A percentile compares a stretch with the other conserved stretches of the same genome.
Conservation (phyloP, 2,113 vertebrate species). For the Nothocercus julius region DNA sequence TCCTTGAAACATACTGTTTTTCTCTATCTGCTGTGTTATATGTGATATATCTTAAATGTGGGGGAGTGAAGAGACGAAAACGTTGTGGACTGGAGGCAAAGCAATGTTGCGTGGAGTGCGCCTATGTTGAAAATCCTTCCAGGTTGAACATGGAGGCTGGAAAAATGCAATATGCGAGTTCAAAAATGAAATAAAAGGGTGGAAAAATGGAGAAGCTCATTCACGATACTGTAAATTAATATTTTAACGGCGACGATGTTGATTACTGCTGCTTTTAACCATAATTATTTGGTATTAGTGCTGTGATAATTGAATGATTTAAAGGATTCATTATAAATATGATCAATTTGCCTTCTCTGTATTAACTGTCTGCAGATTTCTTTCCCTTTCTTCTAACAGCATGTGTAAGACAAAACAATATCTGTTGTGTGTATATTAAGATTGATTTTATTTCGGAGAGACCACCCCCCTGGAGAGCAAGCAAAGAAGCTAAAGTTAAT, state of each 20-base stretch:
- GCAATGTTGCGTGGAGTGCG: not conserved
- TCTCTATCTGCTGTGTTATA: not conserved
- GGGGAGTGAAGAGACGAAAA: too few species aligned
- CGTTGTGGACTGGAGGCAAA: not conserved
- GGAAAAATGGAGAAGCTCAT: not conserved
- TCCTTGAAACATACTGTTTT: not conserved
- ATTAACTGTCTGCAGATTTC: slow-evolving; percentile 53
- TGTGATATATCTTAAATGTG: not conserved
- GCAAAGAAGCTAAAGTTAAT: slow-evolving; percentile 75
- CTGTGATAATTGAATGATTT: slow-evolving; percentile 69
- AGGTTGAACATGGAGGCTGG: not conserved
- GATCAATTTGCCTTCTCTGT: slow-evolving; percentile 18
- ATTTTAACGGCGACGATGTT: slow-evolving; percentile 48
- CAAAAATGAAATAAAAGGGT: not conserved
- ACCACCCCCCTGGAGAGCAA: slow-evolving; percentile 73
- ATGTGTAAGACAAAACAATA: slow-evolving; percentile 63
- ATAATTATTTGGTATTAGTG: slow-evolving; percentile 66
- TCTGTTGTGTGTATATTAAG: slow-evolving; percentile 76
- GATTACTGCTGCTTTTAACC: slow-evolving; percentile 45
- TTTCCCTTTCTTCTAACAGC: slow-evolving; percentile 46
- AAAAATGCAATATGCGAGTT: not conserved
- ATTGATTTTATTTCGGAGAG: slow-evolving; percentile 82
- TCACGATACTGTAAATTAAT: slow-evolving; percentile 36
- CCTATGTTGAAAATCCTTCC: not conserved
- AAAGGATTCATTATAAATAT: slow-evolving; percentile 53